Percentiles rank a stretch among this genome's conserved stretches.
Evolutionary conservation across 2,888 invertebrate species (phyloP).

Genomic region (Agriopis aurantiaria): DNA sequence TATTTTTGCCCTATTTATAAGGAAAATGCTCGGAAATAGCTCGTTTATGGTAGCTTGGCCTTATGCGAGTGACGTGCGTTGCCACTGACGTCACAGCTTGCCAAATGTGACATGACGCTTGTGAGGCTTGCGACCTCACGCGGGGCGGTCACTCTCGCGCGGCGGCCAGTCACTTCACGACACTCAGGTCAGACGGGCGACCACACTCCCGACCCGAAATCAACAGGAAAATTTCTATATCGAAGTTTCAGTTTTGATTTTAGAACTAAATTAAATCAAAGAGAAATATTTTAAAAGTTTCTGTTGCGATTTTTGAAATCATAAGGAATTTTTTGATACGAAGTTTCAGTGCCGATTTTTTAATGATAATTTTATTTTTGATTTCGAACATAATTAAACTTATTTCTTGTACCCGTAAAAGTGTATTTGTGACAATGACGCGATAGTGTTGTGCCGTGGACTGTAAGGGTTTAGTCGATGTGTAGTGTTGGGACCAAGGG

Average conservation of each 20-base stretch:
- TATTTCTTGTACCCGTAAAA: neutral
- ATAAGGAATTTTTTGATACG: neutral
- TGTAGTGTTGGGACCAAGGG: slow-evolving; percentile 37
- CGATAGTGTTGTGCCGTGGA: slow-evolving; percentile 48
- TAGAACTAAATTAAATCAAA: neutral
- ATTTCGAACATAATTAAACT: neutral
- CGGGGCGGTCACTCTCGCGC: slow-evolving; percentile 31
- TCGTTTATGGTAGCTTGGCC: slow-evolving; percentile 30
- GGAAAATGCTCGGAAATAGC: slow-evolving; percentile 46
- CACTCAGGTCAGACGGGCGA: slow-evolving; percentile 39
- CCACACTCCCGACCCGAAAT: slow-evolving; percentile 9
- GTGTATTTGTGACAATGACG: slow-evolving; percentile 41
- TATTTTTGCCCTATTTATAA: slow-evolving; percentile 36
- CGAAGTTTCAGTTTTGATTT: slow-evolving; percentile 30
- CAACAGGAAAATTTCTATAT: slow-evolving; percentile 23
- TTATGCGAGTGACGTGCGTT: slow-evolving; percentile 40
- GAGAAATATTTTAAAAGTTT: neutral
- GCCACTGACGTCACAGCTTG: slow-evolving; percentile 62
- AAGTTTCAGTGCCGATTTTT: neutral
- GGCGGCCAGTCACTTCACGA: slow-evolving; percentile 43
- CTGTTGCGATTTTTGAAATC: slow-evolving; percentile 9
- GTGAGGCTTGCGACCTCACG: slow-evolving; percentile 28
- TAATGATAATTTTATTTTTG: neutral
- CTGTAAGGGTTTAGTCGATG: slow-evolving; percentile 46
- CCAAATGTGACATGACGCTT: slow-evolving; percentile 41